phyloP scores from a whole-genome alignment of 2,888 invertebrate species.

The Myopa tessellatipennis region DNA sequence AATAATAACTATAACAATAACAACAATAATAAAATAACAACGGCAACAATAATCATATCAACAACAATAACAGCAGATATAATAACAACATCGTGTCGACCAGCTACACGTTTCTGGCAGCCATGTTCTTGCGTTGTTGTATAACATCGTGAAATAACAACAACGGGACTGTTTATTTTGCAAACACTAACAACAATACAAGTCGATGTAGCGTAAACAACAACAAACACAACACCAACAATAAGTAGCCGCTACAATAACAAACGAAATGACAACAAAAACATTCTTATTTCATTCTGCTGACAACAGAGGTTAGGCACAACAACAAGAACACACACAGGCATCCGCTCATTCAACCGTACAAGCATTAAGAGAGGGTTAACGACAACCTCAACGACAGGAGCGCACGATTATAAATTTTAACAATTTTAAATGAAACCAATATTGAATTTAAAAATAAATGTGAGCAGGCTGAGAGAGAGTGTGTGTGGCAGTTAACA shows the following conservation, averaged over 20 bases:
- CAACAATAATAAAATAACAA: neutral
- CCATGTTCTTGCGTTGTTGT: slow-evolving; percentile 52
- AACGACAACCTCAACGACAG: too few species aligned
- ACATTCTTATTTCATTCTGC: neutral
- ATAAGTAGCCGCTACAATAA: neutral
- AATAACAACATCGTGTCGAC: slow-evolving; percentile 31
- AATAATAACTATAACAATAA: slow-evolving; percentile 1
- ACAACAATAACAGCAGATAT: slow-evolving; percentile 22
- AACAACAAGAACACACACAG: neutral
- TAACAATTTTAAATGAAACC: too few species aligned
- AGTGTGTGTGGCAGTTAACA: too few species aligned
- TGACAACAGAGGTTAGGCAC: slow-evolving; percentile 2
- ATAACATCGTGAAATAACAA: slow-evolving; percentile 48
- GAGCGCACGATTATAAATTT: too few species aligned
- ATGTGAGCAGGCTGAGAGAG: too few species aligned
- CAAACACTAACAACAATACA: slow-evolving; percentile 10
- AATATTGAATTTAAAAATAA: too few species aligned
- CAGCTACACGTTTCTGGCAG: slow-evolving; percentile 49
- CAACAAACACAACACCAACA: neutral
- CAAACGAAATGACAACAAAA: too few species aligned
- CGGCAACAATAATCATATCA: slow-evolving; percentile 15
- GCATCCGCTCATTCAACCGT: too few species aligned
- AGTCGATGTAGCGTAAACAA: neutral
- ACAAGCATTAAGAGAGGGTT: too few species aligned
- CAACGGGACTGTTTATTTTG: slow-evolving; percentile 31